Base-by-base conservation (phyloP, 2,113 vertebrate species). In the Bombycilla garrulus region DNA sequence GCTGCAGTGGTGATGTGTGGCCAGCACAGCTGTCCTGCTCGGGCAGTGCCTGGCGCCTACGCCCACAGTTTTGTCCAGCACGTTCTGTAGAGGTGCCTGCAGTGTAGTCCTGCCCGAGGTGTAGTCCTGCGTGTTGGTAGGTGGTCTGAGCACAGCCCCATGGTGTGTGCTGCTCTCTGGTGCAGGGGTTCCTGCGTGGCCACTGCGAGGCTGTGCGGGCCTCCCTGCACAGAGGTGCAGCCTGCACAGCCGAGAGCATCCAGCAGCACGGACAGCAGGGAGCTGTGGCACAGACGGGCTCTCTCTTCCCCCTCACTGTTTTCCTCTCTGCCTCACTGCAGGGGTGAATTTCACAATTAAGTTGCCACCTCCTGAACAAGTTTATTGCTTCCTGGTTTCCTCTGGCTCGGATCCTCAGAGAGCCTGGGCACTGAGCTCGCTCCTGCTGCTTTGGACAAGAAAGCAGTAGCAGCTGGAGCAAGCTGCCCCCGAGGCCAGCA, bases 11-110 rank as follows among this genome's bases (percentile, higher is more conserved):
- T 2, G 53, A 5, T 2, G 44, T 33, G 89, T 11, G 31, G 88
- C 57, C 70, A 35, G 58, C 70, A 15, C 51, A 38, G 77, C 93
- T 40, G 29, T 35, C 50, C 76, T 9, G 51, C 69, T 69, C 61
- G 1, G 57, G 60, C 69, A 64, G 10, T 0, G 2, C 40, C 0
- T 0, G 29, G 29, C 54, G 81, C 60, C 5, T 5, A 0, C 2
- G 36, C 81, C 66, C 12, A 0, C 0, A 2, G 8, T 12, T 51
- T 6, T 24, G n/a, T 7, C 44, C 33, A 13, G 64, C 42, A 2
- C 1, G 0, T 47, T 54, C 72, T 35, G 54, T 0, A 31, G 73
- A 66, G 58, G 53, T 57, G 50, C 70, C 73, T 7, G 2, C 48
- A 8, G n/a, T n/a, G n/a, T n/a, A n/a, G n/a, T 1, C 11, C 60